These are phyloP conservation scores for Urocolius indicus DNA, from an alignment of 2,113 vertebrate genomes.

Conservation along the genomic window DNA sequence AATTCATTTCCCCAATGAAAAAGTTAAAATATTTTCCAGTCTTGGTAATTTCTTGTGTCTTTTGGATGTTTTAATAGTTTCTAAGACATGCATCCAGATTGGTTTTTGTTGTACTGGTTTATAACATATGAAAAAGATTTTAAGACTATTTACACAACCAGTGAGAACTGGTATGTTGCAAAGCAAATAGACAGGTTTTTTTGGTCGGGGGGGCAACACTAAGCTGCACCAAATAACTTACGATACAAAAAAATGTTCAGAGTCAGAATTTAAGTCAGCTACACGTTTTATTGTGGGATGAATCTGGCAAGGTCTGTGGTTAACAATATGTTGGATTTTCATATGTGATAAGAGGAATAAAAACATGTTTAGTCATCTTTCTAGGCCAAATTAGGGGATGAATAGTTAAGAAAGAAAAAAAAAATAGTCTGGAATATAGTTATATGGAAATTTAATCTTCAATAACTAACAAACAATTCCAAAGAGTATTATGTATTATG, in stretches of 20 bases:
- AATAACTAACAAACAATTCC: background rate
- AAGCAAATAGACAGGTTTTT: background rate
- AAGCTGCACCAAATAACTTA: background rate
- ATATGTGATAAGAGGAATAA: background rate
- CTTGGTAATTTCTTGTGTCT: conserved; percentile 13
- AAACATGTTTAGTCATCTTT: background rate
- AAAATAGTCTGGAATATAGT: background rate
- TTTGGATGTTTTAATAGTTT: conserved; percentile 7
- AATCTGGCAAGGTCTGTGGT: background rate
- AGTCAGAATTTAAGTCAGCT: background rate
- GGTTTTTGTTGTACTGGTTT: background rate
- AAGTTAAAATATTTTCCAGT: conserved; percentile 63
- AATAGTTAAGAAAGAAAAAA: background rate
- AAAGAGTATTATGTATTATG: background rate
- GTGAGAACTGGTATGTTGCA: background rate
- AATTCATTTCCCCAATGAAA: conserved; percentile 44
- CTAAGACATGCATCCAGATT: background rate
- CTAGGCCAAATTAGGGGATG: conserved; percentile 10
- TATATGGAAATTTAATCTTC: background rate
- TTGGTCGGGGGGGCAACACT: background rate
- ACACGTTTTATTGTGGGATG: background rate
- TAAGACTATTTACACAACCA: background rate
- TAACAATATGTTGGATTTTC: background rate
- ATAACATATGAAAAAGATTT: background rate
- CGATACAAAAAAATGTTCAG: background rate